Conservation (phyloP, 2,888 invertebrate genomes). For the Lepidochrysops patricia region DNA sequence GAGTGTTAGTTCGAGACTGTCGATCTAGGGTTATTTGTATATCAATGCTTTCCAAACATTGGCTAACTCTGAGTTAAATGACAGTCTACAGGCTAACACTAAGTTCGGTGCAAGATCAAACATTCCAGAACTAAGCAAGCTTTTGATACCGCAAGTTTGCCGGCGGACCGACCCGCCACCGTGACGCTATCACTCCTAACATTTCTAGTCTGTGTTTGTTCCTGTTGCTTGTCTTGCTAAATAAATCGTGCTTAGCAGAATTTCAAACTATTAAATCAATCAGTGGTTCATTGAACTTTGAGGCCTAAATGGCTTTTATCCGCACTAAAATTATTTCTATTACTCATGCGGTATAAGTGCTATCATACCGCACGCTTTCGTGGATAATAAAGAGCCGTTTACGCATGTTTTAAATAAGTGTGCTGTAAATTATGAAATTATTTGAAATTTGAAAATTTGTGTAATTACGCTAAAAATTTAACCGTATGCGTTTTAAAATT, state of each 20-base stretch:
- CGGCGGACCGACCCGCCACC: constrained; percentile 27
- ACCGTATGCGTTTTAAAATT: no score
- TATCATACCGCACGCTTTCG: neutral
- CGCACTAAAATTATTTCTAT: no score
- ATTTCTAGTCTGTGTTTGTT: constrained; percentile 23
- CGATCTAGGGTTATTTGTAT: no score
- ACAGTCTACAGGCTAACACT: constrained; percentile 33
- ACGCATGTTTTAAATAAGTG: no score
- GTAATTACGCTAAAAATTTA: no score
- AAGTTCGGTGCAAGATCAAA: constrained; percentile 43
- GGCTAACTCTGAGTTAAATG: constrained; percentile 32
- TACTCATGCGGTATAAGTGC: neutral
- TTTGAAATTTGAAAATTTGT: no score
- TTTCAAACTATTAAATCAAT: neutral
- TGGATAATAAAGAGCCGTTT: no score
- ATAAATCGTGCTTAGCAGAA: constrained; percentile 17
- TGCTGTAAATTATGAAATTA: no score
- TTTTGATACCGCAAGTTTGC: constrained; percentile 53
- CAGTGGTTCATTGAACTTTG: neutral
- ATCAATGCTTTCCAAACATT: constrained; percentile 26
- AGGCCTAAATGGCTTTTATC: neutral
- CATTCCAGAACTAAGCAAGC: constrained; percentile 43
- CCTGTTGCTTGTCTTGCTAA: neutral
- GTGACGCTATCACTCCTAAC: constrained; percentile 29
- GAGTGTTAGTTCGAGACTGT: no score